A percentile compares a stretch with the other conserved stretches of the same genome.
Conservation (phyloP, 2,888 invertebrate genomes). For the Cheilosia variabilis region DNA sequence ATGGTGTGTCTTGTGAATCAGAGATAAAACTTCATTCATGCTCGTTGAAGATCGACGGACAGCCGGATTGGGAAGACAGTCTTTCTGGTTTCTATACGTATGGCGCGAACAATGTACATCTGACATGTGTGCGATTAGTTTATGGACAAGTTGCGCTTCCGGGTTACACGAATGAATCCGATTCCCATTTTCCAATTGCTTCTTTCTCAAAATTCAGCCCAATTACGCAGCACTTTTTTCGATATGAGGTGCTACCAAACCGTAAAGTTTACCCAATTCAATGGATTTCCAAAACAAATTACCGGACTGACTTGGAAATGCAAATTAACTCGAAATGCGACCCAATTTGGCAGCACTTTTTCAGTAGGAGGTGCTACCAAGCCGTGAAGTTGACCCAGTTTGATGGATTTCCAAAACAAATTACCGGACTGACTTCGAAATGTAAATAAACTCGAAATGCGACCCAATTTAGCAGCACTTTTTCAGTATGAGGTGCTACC, state of each 20-base stretch:
- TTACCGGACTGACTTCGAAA: not conserved
- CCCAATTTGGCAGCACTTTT: constrained; percentile 38
- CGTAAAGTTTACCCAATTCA: constrained; percentile 15
- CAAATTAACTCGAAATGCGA: not conserved
- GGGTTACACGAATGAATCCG: constrained; percentile 13
- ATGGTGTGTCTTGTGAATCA: constrained; percentile 14
- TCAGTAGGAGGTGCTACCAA: not conserved
- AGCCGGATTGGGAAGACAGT: not conserved
- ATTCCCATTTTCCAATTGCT: not conserved
- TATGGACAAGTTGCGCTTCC: not conserved
- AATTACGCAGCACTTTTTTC: constrained; percentile 31
- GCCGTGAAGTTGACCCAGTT: constrained; percentile 14
- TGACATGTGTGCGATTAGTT: constrained; percentile 12
- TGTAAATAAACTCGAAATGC: no score
- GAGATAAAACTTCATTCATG: constrained; percentile 53
- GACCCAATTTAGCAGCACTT: no score
- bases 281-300: not conserved
- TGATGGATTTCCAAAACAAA: not conserved
- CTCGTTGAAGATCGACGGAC: constrained; percentile 1
- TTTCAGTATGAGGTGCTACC: no score
- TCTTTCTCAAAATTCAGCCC: not conserved
- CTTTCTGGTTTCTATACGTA: constrained; percentile 18
- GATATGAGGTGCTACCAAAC: not conserved
- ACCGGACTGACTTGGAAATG: not conserved
- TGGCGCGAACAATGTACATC: constrained; percentile 4